Percentiles rank a stretch among this genome's conserved stretches.
phyloP scores from a whole-genome alignment of 2,113 vertebrate species.

The Circaetus cinerascens region DNA sequence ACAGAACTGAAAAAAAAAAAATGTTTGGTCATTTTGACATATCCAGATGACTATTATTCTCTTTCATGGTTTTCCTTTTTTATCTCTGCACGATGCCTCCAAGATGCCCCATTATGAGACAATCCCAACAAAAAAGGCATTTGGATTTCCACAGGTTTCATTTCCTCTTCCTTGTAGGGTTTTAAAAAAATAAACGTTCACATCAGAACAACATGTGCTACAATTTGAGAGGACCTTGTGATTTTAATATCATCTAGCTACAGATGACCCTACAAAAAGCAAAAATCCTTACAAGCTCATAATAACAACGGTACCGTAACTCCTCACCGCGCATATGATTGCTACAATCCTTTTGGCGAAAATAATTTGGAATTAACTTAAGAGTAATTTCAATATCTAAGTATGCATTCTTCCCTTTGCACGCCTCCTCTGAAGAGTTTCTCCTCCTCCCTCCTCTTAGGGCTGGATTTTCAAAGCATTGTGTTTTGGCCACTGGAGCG shows the following conservation, averaged over 20 bases:
- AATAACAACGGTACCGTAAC: background rate
- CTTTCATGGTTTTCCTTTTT: background rate
- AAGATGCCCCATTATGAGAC: background rate
- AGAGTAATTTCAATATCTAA: background rate
- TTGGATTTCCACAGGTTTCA: background rate
- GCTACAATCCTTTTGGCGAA: background rate
- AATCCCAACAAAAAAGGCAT: background rate
- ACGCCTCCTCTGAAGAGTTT: background rate
- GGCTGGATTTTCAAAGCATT: slow-evolving; percentile 25
- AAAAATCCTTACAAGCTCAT: background rate
- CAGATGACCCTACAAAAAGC: background rate
- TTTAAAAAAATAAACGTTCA: background rate
- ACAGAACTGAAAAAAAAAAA: background rate
- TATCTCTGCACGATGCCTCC: background rate
- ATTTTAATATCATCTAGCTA: background rate
- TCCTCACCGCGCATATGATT: background rate
- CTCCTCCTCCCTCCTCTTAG: background rate
- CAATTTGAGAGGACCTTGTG: background rate
- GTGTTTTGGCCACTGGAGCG: background rate
- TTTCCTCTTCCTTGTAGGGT: background rate
- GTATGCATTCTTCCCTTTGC: background rate
- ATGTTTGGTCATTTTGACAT: background rate
- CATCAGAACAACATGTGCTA: background rate
- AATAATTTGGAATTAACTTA: background rate
- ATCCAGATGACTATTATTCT: background rate